Evolutionary conservation across 1,140 invertebrate species (phyloP), one percentile per base, ranked within the genome.

Genomic region (Chironomus striatipennis): DNA sequence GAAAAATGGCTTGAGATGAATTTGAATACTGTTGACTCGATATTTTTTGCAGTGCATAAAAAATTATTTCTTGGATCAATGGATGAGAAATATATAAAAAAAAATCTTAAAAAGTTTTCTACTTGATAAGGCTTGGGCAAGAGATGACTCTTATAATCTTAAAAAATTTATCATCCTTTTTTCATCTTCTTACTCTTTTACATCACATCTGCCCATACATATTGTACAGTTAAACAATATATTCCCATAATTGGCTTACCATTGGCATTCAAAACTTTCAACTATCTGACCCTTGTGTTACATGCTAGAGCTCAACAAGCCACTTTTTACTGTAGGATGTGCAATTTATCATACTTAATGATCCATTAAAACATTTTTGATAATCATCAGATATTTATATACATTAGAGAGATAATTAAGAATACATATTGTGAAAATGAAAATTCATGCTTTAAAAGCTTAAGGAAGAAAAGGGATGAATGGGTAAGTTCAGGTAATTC

Each of bases 301-400:
- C 47, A 57, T 57, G 24, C 24, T 15, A 57, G 47, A 57, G n/a
- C n/a, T 57, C n/a, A 57, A 57, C n/a, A n/a, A 57, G 47, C 47
- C 12, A n/a, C 47, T 57, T 57, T n/a, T 57, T 12, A 57, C 47
- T 57, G 12, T 12, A 57, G 47, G 47, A 57, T 57, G n/a, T n/a
- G n/a, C 47, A 57, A 57, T 57, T 57, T 57, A 57, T 57, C 47
- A 57, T 12, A 57, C n/a, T n/a, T 57, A 57, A 57, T 57, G 47
- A 57, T 57, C 47, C 47, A 57, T 57, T 57, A 57, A 57, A 57
- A 57, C n/a, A 57, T 57, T n/a, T 57, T 57, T 57, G 47, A 57
- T 57, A 57, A 57, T 57, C 47, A 57, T 57, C 47, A n/a, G 47
- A 57, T 34, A 34, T 34, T 34, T 34, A 34, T 34, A 34, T 34